phyloP scores from a whole-genome alignment of 2,113 vertebrate species.

The Sinocyclocheilus grahami region DNA sequence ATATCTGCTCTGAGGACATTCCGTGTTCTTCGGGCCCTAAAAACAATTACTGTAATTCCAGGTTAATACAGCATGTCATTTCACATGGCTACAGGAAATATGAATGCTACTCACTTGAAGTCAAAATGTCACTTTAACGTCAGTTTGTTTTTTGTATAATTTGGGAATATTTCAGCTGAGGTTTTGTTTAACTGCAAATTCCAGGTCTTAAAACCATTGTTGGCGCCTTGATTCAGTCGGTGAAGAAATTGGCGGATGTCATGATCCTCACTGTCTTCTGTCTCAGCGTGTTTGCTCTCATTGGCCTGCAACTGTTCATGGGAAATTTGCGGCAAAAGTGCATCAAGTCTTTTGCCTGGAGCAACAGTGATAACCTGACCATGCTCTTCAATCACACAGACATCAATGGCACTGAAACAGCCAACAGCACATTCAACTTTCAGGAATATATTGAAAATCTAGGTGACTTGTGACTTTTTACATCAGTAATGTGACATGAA shows the following conservation, averaged over 20 bases:
- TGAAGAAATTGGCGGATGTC: slow-evolving; percentile 91
- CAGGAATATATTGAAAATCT: slow-evolving; percentile 74
- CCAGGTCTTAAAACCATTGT: slow-evolving; percentile 93
- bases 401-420: slow-evolving; percentile 25
- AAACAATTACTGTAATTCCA: slow-evolving; percentile 97
- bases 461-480: slow-evolving; percentile 77
- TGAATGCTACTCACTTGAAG: not conserved
- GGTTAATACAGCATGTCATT: slow-evolving; percentile 68
- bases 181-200: not conserved
- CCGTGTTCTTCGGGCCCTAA: slow-evolving; percentile 93
- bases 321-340: slow-evolving; percentile 92
- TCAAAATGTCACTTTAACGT: not conserved
- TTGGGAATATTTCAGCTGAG: not conserved
- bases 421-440: slow-evolving; percentile 73
- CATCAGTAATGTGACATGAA: not conserved
- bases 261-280: slow-evolving; percentile 97
- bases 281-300: slow-evolving; percentile 88
- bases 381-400: slow-evolving; percentile 37
- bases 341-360: slow-evolving; percentile 69
- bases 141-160: not conserved
- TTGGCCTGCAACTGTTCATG: slow-evolving; percentile 97
- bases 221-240: slow-evolving; percentile 91
- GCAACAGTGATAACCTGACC: not conserved
- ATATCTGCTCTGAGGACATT: slow-evolving; percentile 95
- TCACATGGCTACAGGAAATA: not conserved